These are phyloP conservation scores for Notarius lentiginosus DNA, from an alignment of 2,113 vertebrate species.

Conservation along the genomic window DNA sequence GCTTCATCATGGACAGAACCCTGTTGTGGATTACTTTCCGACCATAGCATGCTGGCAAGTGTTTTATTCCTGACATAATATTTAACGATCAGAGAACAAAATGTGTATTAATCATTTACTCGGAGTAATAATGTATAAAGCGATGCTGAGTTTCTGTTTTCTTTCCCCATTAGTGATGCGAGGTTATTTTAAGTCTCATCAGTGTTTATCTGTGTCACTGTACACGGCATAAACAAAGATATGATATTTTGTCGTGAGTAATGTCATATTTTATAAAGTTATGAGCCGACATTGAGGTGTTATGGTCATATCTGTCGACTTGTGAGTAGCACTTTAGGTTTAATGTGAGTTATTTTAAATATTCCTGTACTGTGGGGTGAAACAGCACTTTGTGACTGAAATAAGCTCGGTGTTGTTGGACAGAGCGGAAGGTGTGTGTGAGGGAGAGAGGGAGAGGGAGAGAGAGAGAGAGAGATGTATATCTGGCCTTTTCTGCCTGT, in stretches of 20 bases:
- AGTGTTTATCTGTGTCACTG: background rate
- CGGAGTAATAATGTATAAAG: background rate
- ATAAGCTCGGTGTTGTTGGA: conserved; percentile 58
- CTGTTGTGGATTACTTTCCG: background rate
- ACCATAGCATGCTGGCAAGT: background rate
- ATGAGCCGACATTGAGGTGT: background rate
- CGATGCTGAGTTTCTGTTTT: no score
- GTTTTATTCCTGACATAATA: background rate
- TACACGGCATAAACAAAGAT: background rate
- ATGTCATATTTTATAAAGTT: background rate
- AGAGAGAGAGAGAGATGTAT: conserved; percentile 47
- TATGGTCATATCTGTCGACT: no score
- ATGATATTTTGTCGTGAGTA: background rate
- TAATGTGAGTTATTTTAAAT: conserved; percentile 47
- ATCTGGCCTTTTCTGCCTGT: conserved; percentile 61
- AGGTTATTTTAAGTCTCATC: background rate
- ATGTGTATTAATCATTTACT: background rate
- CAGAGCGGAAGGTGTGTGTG: conserved; percentile 49
- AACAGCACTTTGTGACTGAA: conserved; percentile 49
- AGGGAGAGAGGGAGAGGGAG: background rate
- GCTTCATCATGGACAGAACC: background rate
- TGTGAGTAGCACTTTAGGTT: conserved; percentile 40
- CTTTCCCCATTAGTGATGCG: background rate
- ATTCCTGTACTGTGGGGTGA: conserved; percentile 51
- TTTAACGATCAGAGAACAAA: background rate